Evolutionary conservation across 1,140 invertebrate species (phyloP).

Genomic region (Linepithema humile): DNA sequence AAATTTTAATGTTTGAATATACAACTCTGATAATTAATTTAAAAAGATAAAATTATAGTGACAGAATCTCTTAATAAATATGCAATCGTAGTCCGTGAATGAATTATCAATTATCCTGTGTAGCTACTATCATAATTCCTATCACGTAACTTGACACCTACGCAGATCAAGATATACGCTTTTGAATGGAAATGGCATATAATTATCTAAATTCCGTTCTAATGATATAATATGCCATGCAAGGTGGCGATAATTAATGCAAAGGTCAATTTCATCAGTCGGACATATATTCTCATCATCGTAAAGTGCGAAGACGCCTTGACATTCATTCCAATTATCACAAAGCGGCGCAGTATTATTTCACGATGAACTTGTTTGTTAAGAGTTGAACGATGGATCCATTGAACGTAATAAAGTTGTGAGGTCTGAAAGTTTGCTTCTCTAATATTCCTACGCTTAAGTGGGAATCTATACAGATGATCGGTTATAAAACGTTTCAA

Average conservation of each 20-base stretch:
- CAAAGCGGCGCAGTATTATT: not conserved
- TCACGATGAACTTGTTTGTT: not conserved
- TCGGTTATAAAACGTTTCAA: not conserved
- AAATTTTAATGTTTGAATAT: not conserved
- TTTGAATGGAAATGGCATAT: conserved; percentile 38
- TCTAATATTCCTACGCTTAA: not conserved
- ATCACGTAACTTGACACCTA: not conserved
- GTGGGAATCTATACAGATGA: not conserved
- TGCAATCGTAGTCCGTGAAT: not conserved
- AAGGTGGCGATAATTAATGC: conserved; percentile 36
- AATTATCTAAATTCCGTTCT: conserved; percentile 41
- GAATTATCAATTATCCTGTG: not conserved
- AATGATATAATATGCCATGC: conserved; percentile 16
- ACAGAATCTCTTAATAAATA: not conserved
- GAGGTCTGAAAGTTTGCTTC: not conserved
- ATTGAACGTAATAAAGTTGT: too few species aligned
- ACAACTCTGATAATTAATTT: not conserved
- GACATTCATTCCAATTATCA: conserved; percentile 35
- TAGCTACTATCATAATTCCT: not conserved
- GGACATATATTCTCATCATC: conserved; percentile 14
- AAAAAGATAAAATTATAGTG: not conserved
- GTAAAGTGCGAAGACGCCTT: not conserved
- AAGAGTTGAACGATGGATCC: too few species aligned
- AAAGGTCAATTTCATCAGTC: conserved; percentile 45
- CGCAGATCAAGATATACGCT: not conserved